Conservation (phyloP, 2,113 vertebrate species). For the Coreoperca whiteheadi region DNA sequence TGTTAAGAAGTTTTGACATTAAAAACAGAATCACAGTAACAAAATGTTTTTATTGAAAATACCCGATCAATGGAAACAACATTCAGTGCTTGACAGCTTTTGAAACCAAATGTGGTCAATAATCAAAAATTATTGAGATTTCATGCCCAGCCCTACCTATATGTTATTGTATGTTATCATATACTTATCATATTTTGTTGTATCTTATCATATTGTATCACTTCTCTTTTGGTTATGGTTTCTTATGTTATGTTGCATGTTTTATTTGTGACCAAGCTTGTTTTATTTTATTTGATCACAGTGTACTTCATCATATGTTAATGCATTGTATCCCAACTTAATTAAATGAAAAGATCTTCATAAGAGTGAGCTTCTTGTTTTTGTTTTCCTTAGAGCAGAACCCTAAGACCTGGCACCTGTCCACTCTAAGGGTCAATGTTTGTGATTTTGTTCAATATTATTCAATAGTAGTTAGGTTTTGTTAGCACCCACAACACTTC, state of each 20-base stretch:
- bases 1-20: background rate
- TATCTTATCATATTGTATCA: slow-evolving; percentile 19
- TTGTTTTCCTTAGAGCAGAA: slow-evolving; percentile 17
- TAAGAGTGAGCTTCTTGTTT: slow-evolving; percentile 19
- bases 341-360: slow-evolving; percentile 42
- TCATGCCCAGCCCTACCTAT: slow-evolving; percentile 9
- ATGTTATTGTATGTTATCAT: slow-evolving; percentile 10
- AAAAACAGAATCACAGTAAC: background rate
- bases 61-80: background rate
- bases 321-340: background rate
- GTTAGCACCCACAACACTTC: background rate
- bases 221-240: slow-evolving; percentile 37
- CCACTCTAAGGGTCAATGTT: background rate
- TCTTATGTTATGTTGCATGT: slow-evolving; percentile 15
- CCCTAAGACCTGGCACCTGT: slow-evolving; percentile 1
- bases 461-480: slow-evolving; percentile 3
- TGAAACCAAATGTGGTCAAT: background rate
- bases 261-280: slow-evolving; percentile 22
- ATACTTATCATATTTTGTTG: background rate
- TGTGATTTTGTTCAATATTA: background rate
- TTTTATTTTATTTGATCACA: slow-evolving; percentile 37
- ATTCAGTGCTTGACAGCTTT: background rate
- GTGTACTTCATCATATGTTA: slow-evolving; percentile 36
- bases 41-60: background rate
- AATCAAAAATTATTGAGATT: background rate